Evolutionary conservation across 2,797 vertebrate genomes (phyloP).

Genomic region (Catharus ustulatus): DNA sequence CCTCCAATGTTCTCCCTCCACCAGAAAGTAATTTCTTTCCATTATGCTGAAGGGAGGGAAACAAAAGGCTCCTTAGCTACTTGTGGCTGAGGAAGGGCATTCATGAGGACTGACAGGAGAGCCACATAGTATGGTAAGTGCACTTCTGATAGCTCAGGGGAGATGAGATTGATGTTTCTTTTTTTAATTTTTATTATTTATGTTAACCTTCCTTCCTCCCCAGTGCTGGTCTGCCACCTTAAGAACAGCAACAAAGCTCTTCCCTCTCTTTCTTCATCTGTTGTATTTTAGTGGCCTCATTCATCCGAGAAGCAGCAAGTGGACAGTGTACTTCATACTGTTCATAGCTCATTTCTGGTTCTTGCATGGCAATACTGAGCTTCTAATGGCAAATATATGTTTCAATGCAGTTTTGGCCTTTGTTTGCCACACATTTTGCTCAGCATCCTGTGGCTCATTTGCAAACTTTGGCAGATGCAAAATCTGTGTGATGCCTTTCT

Average conservation of each 20-base stretch:
- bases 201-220: neutral
- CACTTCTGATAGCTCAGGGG: neutral
- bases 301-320: neutral
- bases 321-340: neutral
- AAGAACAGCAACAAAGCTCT: neutral
- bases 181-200: neutral
- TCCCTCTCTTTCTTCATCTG: neutral
- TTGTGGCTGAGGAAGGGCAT: neutral
- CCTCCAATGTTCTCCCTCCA: neutral
- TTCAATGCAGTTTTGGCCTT: neutral
- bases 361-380: neutral
- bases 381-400: neutral
- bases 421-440: constrained; percentile 14
- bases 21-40: neutral
- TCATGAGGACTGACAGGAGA: neutral
- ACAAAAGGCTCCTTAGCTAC: neutral
- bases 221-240: neutral
- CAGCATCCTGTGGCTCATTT: constrained; percentile 23
- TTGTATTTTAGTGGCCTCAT: neutral
- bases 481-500: constrained; percentile 16
- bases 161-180: neutral
- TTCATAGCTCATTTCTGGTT: neutral
- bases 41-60: neutral
- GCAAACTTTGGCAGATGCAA: constrained; percentile 19
- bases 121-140: fast-evolving